Evolutionary conservation across 2,888 invertebrate genomes (phyloP), one percentile per base, ranked within the genome.

Genomic region (Morpho achilles): DNA sequence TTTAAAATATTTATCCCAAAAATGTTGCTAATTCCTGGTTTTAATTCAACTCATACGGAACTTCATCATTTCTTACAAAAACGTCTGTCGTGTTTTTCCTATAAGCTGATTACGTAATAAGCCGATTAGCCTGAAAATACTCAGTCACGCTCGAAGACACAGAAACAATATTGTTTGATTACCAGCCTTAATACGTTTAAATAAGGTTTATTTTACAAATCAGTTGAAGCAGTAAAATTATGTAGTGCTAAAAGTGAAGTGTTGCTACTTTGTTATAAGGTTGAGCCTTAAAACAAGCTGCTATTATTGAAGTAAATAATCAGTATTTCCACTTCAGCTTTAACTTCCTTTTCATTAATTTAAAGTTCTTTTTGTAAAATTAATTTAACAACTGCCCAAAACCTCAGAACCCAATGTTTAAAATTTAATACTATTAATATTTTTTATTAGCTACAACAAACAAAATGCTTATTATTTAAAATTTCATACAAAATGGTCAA

Each of bases 41-140:
- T 54, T 54, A 48, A 49, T 48, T 43, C 54, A 43, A 47, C 54
- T 54, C 54, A 49, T 42, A 54, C 41, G 10, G 48, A 54, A 54
- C 54, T 54, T 54, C 53, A 53, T 59, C 47, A 62, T 59, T 53
- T 50, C 56, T 50, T 56, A 59, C 59, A 50, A 62, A 59, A 53
- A 52, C 56, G 59, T 56, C 53, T 50, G 56, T 48, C 48, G 54
- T 56, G 59, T 62, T 62, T 62, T 62, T 59, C 47, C 54, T 54
- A 53, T 62, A 59, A 62, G 55, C 61, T 50, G 61, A 59, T 62
- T 62, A 59, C 53, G 53, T 56, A 50, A 59, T 59, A 62, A 62
- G 59, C 61, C 61, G 59, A 59, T 62, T 62, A 61, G 49, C 42
- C 51, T 44, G 55, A 51, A 53, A 55, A 59, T 56, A 56, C 61